Conservation (phyloP, 2,888 invertebrate species). For the Sinodicranocentrus sp. region DNA sequence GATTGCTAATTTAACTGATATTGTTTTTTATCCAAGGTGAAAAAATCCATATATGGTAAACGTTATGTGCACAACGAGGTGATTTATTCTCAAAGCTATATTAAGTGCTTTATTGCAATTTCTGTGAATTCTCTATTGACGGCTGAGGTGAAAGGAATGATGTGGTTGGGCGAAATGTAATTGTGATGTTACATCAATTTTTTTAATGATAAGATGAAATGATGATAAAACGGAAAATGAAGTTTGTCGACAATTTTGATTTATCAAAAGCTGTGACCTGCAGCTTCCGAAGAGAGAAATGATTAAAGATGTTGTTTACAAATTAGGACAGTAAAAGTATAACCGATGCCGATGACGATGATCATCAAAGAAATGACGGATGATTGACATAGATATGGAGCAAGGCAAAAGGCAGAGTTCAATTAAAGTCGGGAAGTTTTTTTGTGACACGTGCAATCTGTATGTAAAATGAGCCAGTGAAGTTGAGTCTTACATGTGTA, state of each 20-base stretch:
- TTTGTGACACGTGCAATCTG: slow-evolving; percentile 16
- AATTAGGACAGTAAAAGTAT: too few species aligned
- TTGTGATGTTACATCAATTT: slow-evolving; percentile 37
- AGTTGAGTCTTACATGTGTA: background rate
- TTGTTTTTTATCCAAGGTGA: too few species aligned
- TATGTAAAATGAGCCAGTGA: background rate
- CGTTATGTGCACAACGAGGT: too few species aligned
- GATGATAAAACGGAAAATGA: slow-evolving; percentile 4
- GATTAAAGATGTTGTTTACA: slow-evolving; percentile 24
- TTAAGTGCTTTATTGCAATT: too few species aligned
- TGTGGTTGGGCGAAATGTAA: slow-evolving; percentile 42
- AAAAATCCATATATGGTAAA: too few species aligned
- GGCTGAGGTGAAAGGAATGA: slow-evolving; percentile 21
- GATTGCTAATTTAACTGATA: too few species aligned
- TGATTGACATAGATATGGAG: slow-evolving; percentile 20
- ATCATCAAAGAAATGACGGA: too few species aligned
- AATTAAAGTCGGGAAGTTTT: slow-evolving; percentile 8
- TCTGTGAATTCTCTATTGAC: too few species aligned
- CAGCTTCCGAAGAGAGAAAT: background rate
- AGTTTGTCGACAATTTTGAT: background rate
- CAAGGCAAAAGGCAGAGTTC: slow-evolving; percentile 20
- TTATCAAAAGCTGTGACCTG: background rate
- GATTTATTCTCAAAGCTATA: too few species aligned
- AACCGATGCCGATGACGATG: too few species aligned
- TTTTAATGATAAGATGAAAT: slow-evolving; percentile 6